phyloP scores from a whole-genome alignment of 2,797 vertebrate genomes.

The Triplophysa yarkandensis region DNA sequence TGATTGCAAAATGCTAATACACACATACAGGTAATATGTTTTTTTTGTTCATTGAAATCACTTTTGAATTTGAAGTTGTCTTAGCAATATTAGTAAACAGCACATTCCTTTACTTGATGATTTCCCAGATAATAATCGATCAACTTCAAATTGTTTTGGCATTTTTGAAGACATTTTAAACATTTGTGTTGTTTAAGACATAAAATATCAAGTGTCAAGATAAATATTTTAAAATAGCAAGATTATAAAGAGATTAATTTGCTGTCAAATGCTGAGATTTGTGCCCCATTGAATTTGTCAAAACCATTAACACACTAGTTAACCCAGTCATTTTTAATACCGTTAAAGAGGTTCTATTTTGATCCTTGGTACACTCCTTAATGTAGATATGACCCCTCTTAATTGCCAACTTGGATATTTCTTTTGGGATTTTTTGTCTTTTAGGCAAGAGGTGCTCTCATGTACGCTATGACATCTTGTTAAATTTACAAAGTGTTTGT shows the following conservation, averaged over 20 bases:
- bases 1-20: conserved; percentile 42
- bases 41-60: background rate
- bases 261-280: background rate
- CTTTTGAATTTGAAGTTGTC: background rate
- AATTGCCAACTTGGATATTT: no score
- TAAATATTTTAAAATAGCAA: conserved; percentile 6
- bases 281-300: background rate
- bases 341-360: background rate
- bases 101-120: background rate
- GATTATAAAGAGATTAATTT: background rate
- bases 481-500: no score
- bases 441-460: no score
- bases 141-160: background rate
- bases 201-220: no score
- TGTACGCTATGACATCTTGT: no score
- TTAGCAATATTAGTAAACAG: background rate
- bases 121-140: background rate
- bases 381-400: no score
- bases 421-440: no score
- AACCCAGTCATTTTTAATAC: background rate
- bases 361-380: no score
- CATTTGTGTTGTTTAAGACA: background rate
- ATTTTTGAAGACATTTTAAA: background rate
- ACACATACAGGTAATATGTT: background rate
- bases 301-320: background rate